These are phyloP conservation scores for Atethmia centrago DNA, from an alignment of 2,888 invertebrate species.

Conservation along the genomic window DNA sequence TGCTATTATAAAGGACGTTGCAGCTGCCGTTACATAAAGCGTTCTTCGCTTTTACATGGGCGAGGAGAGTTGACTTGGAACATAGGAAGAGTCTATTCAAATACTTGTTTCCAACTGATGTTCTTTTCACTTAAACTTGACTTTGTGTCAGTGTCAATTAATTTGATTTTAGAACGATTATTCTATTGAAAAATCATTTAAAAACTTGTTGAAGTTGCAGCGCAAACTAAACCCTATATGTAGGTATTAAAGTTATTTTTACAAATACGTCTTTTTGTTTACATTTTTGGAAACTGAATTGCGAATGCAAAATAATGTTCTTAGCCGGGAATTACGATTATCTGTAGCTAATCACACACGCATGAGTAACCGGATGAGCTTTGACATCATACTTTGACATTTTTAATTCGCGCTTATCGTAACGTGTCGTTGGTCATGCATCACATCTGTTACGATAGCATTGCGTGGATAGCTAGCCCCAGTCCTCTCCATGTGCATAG, in stretches of 20 bases:
- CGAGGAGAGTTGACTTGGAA: neutral
- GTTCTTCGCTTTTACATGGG: neutral
- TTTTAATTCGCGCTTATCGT: constrained; percentile 46
- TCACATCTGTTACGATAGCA: constrained; percentile 41
- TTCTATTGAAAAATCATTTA: neutral
- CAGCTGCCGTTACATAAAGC: neutral
- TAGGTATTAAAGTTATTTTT: neutral
- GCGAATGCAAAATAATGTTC: neutral
- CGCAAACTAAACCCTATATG: neutral
- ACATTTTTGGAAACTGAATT: neutral
- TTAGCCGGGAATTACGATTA: constrained; percentile 6
- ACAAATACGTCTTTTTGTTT: neutral
- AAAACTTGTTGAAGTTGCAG: neutral
- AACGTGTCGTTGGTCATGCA: constrained; percentile 28
- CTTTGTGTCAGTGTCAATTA: neutral
- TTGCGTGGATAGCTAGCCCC: neutral
- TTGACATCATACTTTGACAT: constrained; percentile 18
- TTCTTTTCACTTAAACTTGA: neutral
- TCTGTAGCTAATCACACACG: neutral
- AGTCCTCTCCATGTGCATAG: neutral
- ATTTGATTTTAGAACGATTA: neutral
- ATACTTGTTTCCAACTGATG: neutral
- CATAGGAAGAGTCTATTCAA: neutral
- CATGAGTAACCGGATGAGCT: neutral
- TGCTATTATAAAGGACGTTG: neutral